phyloP scores from a whole-genome alignment of 1,140 invertebrate species.

The Drosophila malerkotliana region DNA sequence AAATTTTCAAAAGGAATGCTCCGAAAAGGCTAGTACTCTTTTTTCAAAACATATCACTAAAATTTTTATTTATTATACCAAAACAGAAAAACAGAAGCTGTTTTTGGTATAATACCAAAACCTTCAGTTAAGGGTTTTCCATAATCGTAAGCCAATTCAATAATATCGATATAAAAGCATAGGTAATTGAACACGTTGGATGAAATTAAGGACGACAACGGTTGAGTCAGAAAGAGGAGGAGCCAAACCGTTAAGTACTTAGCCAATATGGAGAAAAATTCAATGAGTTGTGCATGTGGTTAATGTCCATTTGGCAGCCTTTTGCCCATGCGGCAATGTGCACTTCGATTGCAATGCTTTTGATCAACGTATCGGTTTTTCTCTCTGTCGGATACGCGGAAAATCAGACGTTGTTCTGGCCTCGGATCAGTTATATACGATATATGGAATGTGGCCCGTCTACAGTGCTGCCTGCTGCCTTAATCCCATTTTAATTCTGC shows the following conservation, averaged over 20 bases:
- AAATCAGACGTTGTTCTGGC: slow-evolving; percentile 29
- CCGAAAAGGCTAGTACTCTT: background rate
- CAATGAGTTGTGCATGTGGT: slow-evolving; percentile 68
- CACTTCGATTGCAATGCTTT: slow-evolving; percentile 59
- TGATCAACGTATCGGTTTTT: slow-evolving; percentile 3
- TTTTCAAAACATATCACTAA: background rate
- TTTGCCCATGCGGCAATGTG: slow-evolving; percentile 42
- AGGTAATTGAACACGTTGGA: background rate
- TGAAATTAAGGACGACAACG: background rate
- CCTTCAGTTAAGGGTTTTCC: background rate
- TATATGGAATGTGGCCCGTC: background rate
- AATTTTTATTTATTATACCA: no score
- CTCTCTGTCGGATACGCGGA: slow-evolving; percentile 7
- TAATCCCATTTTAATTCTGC: slow-evolving; percentile 76
- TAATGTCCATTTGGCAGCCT: slow-evolving; percentile 66
- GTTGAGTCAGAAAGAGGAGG: background rate
- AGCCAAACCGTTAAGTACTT: slow-evolving; percentile 11
- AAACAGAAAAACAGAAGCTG: no score
- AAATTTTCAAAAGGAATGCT: slow-evolving; percentile 36
- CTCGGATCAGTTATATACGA: background rate
- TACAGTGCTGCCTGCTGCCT: slow-evolving; percentile 23
- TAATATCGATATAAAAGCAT: background rate
- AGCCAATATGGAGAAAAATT: slow-evolving; percentile 25
- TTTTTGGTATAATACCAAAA: no score
- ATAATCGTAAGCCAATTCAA: background rate